Evolutionary conservation across 2,113 vertebrate species (phyloP).

Genomic region (Rattus rattus): DNA sequence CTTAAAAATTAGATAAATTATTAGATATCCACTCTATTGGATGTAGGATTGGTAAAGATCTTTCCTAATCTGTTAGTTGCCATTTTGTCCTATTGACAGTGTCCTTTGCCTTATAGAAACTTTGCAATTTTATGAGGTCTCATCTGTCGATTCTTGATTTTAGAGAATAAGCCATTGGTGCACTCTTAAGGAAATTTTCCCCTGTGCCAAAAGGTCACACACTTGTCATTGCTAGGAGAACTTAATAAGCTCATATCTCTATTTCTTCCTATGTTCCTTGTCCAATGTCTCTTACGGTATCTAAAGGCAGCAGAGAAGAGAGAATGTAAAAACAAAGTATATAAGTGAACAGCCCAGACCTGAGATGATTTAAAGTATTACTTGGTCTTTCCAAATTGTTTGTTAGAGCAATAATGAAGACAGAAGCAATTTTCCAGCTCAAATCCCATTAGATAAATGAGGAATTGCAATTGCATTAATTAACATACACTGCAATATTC

Average conservation of each 20-base stretch:
- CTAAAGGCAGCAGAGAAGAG: not conserved
- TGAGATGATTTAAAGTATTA: constrained; percentile 5
- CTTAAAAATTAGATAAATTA: too few species aligned
- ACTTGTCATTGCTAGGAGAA: not conserved
- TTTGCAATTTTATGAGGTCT: too few species aligned
- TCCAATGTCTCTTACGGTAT: not conserved
- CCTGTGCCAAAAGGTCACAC: not conserved
- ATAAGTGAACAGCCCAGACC: not conserved
- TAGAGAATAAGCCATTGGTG: too few species aligned
- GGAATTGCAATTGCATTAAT: constrained; percentile 39
- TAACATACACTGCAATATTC: constrained; percentile 52
- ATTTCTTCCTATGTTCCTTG: not conserved
- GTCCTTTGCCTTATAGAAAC: too few species aligned
- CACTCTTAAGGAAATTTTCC: too few species aligned
- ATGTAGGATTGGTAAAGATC: too few species aligned
- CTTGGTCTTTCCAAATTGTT: not conserved
- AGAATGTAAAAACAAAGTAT: not conserved
- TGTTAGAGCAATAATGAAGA: constrained; percentile 18
- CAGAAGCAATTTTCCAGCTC: not conserved
- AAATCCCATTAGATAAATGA: constrained; percentile 60
- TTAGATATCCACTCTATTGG: too few species aligned
- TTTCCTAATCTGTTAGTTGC: too few species aligned
- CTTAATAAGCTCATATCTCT: not conserved
- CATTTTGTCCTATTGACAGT: too few species aligned
- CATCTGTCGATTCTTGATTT: too few species aligned